Conservation (phyloP, 2,797 vertebrate species). For the Rhabdomys pumilio region DNA sequence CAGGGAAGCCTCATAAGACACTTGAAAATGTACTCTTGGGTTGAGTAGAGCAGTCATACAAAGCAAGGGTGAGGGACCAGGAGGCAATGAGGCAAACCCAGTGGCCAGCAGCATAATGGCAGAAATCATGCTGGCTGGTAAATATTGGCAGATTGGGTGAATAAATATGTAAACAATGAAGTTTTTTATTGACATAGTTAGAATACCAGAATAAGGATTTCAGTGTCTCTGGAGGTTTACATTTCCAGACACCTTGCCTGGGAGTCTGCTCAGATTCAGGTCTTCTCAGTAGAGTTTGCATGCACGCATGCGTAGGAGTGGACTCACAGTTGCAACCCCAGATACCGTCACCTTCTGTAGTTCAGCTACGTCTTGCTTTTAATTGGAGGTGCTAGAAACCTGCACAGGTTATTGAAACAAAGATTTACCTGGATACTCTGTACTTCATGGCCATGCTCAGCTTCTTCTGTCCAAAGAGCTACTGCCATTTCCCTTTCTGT, state of each 20-base stretch:
- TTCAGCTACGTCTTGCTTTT: constrained; percentile 60
- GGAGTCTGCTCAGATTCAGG: background rate
- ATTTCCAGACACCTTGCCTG: background rate
- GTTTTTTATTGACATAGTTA: background rate
- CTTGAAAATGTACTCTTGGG: background rate
- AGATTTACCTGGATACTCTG: constrained; percentile 59
- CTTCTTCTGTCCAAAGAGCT: constrained; percentile 50
- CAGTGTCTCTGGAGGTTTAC: constrained; percentile 44
- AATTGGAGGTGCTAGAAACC: constrained; percentile 42
- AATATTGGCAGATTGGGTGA: background rate
- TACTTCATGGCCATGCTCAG: constrained; percentile 12
- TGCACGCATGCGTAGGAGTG: background rate
- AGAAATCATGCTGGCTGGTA: background rate
- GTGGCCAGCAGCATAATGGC: background rate
- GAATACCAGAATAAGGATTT: constrained; percentile 8
- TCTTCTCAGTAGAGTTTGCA: background rate
- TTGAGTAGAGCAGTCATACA: background rate
- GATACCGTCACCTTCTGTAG: background rate
- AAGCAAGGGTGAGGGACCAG: background rate
- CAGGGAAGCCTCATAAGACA: background rate
- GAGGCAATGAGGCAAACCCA: constrained; percentile 33
- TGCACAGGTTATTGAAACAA: constrained; percentile 13
- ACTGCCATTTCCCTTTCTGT: constrained; percentile 23
- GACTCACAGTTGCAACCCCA: background rate
- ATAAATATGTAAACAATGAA: constrained; percentile 27